phyloP scores from a whole-genome alignment of 2,113 vertebrate genomes.

The Solea senegalensis region DNA sequence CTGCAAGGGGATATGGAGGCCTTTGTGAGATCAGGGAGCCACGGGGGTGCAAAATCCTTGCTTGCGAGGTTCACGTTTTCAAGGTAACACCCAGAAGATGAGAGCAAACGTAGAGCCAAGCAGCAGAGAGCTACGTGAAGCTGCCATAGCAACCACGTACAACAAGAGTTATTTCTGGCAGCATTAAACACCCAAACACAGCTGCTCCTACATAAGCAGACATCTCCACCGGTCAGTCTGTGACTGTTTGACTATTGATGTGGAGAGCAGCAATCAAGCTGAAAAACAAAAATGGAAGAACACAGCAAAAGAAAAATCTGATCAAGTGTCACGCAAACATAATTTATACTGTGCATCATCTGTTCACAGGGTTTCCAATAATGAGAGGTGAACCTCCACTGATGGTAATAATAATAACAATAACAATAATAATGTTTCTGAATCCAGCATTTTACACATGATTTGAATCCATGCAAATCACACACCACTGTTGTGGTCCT shows the following conservation, averaged over 20 bases:
- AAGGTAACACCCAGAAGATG: constrained; percentile 21
- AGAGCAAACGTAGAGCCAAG: constrained; percentile 26
- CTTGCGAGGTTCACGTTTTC: constrained; percentile 10
- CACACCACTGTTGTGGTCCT: not conserved
- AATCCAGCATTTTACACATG: constrained; percentile 37
- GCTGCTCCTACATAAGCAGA: constrained; percentile 62
- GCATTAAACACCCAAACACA: constrained; percentile 66
- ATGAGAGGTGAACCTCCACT: constrained; percentile 45
- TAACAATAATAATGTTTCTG: constrained; percentile 13
- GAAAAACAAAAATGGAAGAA: constrained; percentile 34
- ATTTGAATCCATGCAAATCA: constrained; percentile 38
- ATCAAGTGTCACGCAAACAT: not conserved
- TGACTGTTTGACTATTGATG: constrained; percentile 20
- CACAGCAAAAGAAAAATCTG: constrained; percentile 11
- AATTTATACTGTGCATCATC: constrained; percentile 57
- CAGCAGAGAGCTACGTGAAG: constrained; percentile 47
- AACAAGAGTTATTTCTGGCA: constrained; percentile 67
- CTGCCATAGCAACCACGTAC: constrained; percentile 67
- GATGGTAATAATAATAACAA: constrained; percentile 43
- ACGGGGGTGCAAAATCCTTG: constrained; percentile 6
- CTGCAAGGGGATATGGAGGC: constrained; percentile 8
- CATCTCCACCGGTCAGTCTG: constrained; percentile 35
- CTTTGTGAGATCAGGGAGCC: constrained; percentile 25
- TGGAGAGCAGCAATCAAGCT: constrained; percentile 35
- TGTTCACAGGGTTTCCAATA: constrained; percentile 57